These are phyloP conservation scores for Chironex yamaguchii DNA, from an alignment of 30 jellyfish, hydroid and myxozoan species.

Conservation along the genomic window DNA sequence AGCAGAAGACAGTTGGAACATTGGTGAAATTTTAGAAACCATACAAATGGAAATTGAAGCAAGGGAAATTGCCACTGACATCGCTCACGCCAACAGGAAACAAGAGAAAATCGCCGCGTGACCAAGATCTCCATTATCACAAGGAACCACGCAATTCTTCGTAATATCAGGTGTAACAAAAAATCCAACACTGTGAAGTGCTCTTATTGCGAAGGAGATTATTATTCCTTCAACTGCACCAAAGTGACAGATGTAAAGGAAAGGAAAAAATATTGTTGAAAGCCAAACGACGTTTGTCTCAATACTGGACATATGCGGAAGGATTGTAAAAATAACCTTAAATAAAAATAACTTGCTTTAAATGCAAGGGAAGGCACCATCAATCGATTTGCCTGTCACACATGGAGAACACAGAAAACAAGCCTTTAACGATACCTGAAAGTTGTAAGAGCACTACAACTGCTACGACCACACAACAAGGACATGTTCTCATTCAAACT, in stretches of 20 bases:
- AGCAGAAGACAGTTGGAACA: slow-evolving; percentile 33
- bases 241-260: slow-evolving; percentile 22
- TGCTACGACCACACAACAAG: slow-evolving; percentile 12
- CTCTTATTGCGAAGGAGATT: slow-evolving; percentile 23
- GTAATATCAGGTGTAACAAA: not conserved
- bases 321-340: slow-evolving; percentile 5
- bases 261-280: not conserved
- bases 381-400: slow-evolving; percentile 8
- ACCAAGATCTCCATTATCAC: not conserved
- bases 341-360: too few species aligned
- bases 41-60: slow-evolving; percentile 20
- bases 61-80: not conserved
- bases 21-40: slow-evolving; percentile 14
- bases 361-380: slow-evolving; percentile 29
- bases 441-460: not conserved
- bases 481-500: slow-evolving; percentile 16
- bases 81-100: not conserved
- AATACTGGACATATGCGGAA: not conserved
- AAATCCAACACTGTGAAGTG: slow-evolving; percentile 15
- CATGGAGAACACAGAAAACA: slow-evolving; percentile 16
- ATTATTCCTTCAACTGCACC: slow-evolving; percentile 9
- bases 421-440: not conserved
- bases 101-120: not conserved
- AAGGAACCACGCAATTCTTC: slow-evolving; percentile 1
- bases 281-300: not conserved